phyloP scores from a whole-genome alignment of 2,113 vertebrate genomes.

The Varanus salvator region DNA sequence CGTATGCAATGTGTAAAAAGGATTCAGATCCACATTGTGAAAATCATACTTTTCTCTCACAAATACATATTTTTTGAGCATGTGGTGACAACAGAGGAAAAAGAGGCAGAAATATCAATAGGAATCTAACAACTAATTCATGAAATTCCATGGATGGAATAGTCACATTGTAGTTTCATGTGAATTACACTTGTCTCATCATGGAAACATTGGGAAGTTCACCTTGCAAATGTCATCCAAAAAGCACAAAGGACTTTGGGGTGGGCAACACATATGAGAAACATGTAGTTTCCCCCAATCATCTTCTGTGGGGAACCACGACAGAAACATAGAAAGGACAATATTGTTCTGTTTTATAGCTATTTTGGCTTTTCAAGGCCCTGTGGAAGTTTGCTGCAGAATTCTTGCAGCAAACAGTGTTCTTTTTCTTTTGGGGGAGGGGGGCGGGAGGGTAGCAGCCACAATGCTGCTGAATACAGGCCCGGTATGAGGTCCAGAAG shows the following conservation, averaged over 20 bases:
- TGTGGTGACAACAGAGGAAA: neutral
- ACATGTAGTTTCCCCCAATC: too few relatives aligned
- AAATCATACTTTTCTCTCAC: neutral
- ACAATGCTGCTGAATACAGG: too few relatives aligned
- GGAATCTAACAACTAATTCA: neutral
- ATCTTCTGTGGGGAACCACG: too few relatives aligned
- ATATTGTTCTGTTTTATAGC: too few relatives aligned
- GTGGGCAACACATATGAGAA: too few relatives aligned
- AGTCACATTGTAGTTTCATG: neutral
- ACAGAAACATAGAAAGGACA: too few relatives aligned
- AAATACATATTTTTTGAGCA: neutral
- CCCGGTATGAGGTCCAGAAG: too few relatives aligned
- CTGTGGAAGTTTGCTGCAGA: too few relatives aligned
- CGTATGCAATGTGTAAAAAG: neutral
- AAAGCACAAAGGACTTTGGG: neutral
- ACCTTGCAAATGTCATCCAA: neutral
- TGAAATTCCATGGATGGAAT: neutral
- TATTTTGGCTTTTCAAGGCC: too few relatives aligned
- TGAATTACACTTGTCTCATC: neutral
- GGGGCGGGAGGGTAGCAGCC: too few relatives aligned
- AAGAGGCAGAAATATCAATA: neutral
- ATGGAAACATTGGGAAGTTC: neutral
- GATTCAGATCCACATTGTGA: neutral
- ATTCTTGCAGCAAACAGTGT: too few relatives aligned
- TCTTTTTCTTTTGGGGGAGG: too few relatives aligned